Base-by-base conservation (phyloP, 2,113 vertebrate species). In the Atlantisia rogersi region DNA sequence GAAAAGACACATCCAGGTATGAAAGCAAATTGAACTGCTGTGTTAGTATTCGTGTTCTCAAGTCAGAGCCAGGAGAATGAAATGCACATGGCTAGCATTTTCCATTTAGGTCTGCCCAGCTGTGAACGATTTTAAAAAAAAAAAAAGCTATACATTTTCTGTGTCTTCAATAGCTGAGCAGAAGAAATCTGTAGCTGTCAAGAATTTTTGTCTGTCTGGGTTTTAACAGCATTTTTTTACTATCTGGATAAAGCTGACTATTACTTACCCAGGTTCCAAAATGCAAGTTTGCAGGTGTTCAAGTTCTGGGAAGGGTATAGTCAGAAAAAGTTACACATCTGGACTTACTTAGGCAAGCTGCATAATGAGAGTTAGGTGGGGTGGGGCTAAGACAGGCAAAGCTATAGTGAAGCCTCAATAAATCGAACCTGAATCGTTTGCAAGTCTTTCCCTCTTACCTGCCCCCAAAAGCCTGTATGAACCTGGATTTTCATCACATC, bases 221-320 rank as follows among this genome's bases (percentile, higher is more conserved):
- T 60, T 96, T 92, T 75, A 81, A 68, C 32, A 88, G 40, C 39
- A 6, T 42, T 19, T n/a, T 81, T 84, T 86, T 75, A 88, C 90
- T 71, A 48, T 86, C 91, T 92, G 92, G 59, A 48, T 79, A 12
- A 67, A 90, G 37, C 37, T 83, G 77, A 44, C 59, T 74, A 5
- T 89, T 74, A 32, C 53, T 67, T 86, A 46, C 25, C 42, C 42
- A 7, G 22, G 12, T 82, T 81, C 39, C 80, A 19, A 90, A 94
- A 70, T 40, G 81, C 28, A 39, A 78, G 52, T 69, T 67, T 88
- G 59, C 88, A 94, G 88, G 80, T 94, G 86, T 86, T 88, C 31
- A 62, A 58, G 56, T 35, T 40, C 37, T 82, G 46, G 88, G 60
- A 93, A 60, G 65, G 10, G 11, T 83, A 19, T 22, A 37, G 18